phyloP scores from a whole-genome alignment of 1,140 invertebrate genomes.

The Dendrolimus punctatus region DNA sequence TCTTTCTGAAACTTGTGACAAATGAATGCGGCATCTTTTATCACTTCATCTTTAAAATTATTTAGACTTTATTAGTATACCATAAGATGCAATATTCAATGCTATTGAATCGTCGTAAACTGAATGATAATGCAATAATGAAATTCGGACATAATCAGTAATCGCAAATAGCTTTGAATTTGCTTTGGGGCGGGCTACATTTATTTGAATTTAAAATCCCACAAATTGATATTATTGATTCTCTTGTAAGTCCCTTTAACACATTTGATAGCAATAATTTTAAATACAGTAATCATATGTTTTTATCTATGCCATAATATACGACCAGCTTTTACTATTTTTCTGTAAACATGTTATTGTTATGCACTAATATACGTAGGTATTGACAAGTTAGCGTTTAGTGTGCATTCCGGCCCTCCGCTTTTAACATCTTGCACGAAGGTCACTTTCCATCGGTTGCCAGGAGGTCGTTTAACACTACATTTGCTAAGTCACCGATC shows the following conservation, averaged over 20 bases:
- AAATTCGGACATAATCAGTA: conserved; percentile 50
- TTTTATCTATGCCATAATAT: no score
- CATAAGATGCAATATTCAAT: conserved; percentile 9
- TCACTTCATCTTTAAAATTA: conserved; percentile 29
- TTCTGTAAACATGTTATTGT: no score
- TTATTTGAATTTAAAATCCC: conserved; percentile 48
- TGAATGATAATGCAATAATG: conserved; percentile 58
- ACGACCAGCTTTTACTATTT: no score
- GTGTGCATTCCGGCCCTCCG: no score
- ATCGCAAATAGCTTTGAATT: conserved; percentile 54
- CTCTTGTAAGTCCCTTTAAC: conserved; percentile 1
- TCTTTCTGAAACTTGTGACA: conserved; percentile 62
- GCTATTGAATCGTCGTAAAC: conserved; percentile 25
- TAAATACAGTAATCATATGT: no score
- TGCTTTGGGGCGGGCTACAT: conserved; percentile 25
- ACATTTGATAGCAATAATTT: neutral
- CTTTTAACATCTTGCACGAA: no score
- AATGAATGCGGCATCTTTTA: conserved; percentile 65
- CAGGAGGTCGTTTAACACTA: no score
- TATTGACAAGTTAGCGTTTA: no score
- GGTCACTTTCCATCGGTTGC: no score
- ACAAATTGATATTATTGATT: conserved; percentile 22
- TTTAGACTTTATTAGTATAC: conserved; percentile 25
- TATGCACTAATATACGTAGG: no score
- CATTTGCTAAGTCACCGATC: no score